These are phyloP conservation scores for Cheilosia vulpina DNA, from an alignment of 2,888 invertebrate genomes.

Conservation along the genomic window DNA sequence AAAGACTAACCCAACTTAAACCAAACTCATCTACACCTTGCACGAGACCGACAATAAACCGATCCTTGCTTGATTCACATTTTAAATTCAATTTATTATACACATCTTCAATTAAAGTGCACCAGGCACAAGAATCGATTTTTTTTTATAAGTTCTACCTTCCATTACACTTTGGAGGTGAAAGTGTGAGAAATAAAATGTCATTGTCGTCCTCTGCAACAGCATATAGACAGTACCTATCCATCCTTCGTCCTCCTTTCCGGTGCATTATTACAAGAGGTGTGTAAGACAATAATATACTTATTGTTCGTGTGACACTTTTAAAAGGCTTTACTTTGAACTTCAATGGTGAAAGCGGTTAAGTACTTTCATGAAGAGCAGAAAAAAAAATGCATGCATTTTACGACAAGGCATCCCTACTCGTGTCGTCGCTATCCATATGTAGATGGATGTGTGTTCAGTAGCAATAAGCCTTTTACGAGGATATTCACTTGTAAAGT, in stretches of 20 bases:
- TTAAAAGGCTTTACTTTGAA: slow-evolving; percentile 72
- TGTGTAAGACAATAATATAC: slow-evolving; percentile 69
- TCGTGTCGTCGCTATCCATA: background rate
- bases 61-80: background rate
- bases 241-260: slow-evolving; percentile 26
- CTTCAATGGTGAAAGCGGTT: slow-evolving; percentile 68
- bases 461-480: slow-evolving; percentile 53
- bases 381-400: slow-evolving; percentile 49
- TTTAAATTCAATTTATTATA: slow-evolving; percentile 21
- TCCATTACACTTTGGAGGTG: slow-evolving; percentile 45
- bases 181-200: slow-evolving; percentile 44
- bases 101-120: slow-evolving; percentile 34
- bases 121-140: slow-evolving; percentile 15
- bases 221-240: slow-evolving; percentile 8
- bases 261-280: slow-evolving; percentile 54
- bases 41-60: background rate
- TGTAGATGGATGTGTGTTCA: slow-evolving; percentile 24
- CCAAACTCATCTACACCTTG: slow-evolving; percentile 1
- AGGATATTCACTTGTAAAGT: slow-evolving; percentile 37
- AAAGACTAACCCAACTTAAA: background rate
- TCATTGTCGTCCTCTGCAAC: slow-evolving; percentile 25
- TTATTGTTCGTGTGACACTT: slow-evolving; percentile 68
- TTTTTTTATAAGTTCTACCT: slow-evolving; percentile 21
- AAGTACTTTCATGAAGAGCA: slow-evolving; percentile 46
- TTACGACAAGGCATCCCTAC: slow-evolving; percentile 35